Evolutionary conservation across 2,113 vertebrate genomes (phyloP).

Genomic region (Lanius ludovicianus): DNA sequence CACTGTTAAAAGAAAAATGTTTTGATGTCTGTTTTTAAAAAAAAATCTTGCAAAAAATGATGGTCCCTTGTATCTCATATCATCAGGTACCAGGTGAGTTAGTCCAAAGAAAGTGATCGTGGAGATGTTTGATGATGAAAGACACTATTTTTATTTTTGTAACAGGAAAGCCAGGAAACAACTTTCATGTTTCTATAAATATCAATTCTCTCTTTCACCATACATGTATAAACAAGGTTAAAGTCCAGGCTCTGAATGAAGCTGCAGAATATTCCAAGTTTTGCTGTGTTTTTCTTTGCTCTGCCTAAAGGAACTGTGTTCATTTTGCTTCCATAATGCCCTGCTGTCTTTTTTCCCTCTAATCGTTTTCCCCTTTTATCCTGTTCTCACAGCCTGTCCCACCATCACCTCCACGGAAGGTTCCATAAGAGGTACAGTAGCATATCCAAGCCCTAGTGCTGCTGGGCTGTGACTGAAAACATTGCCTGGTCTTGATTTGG

Average conservation of each 20-base stretch:
- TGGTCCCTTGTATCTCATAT: not conserved
- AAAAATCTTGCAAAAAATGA: not conserved
- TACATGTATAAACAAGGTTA: not conserved
- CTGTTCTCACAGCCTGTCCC: constrained; percentile 62
- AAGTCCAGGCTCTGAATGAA: not conserved
- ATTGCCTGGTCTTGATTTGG: not conserved
- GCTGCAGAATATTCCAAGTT: not conserved
- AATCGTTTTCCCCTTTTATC: not conserved
- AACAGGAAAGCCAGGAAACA: not conserved
- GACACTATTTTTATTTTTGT: not conserved
- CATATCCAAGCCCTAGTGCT: not conserved
- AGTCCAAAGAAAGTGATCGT: not conserved
- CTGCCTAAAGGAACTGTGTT: not conserved
- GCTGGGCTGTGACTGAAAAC: not conserved
- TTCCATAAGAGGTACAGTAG: constrained; percentile 59
- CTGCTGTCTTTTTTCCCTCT: not conserved
- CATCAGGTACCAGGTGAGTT: not conserved
- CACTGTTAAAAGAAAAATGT: not conserved
- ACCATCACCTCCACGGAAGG: not conserved
- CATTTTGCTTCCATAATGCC: not conserved
- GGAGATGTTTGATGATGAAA: not conserved
- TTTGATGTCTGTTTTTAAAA: not conserved
- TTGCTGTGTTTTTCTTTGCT: not conserved
- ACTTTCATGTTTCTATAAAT: not conserved
- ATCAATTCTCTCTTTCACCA: not conserved